Conservation (phyloP, 2,888 invertebrate genomes). For the Zygogramma bicolorata region DNA sequence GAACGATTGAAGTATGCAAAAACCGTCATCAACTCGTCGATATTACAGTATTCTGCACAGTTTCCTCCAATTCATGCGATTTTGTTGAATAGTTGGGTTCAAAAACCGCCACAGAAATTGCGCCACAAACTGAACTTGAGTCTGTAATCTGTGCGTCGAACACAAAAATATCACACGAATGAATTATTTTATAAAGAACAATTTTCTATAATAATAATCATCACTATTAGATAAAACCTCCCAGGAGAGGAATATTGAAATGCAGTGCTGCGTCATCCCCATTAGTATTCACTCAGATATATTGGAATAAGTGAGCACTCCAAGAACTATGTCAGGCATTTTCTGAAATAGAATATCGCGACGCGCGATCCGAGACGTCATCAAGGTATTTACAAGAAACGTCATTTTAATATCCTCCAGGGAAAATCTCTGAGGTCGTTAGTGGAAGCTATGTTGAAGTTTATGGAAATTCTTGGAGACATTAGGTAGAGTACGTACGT, state of each 20-base stretch:
- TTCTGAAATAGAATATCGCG: conserved; percentile 15
- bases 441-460: not conserved
- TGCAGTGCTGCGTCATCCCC: not conserved
- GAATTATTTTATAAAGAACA: too few species aligned
- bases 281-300: conserved; percentile 17
- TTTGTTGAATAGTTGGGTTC: too few species aligned
- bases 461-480: conserved; percentile 3
- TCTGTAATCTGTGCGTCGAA: too few species aligned
- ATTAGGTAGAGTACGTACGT: not conserved
- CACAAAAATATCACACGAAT: too few species aligned
- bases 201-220: too few species aligned
- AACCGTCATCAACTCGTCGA: too few species aligned
- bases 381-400: conserved; percentile 26
- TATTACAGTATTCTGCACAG: too few species aligned
- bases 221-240: not conserved
- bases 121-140: too few species aligned
- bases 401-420: conserved; percentile 20
- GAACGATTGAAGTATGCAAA: too few species aligned
- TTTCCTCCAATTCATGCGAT: too few species aligned
- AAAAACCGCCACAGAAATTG: too few species aligned
- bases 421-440: conserved; percentile 2
- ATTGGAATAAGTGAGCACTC: conserved; percentile 20
- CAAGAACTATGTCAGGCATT: conserved; percentile 20
- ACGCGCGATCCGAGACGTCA: conserved; percentile 13
- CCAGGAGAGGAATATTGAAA: not conserved